Conservation (phyloP, 2,113 vertebrate genomes). For the Kryptolebias marmoratus region DNA sequence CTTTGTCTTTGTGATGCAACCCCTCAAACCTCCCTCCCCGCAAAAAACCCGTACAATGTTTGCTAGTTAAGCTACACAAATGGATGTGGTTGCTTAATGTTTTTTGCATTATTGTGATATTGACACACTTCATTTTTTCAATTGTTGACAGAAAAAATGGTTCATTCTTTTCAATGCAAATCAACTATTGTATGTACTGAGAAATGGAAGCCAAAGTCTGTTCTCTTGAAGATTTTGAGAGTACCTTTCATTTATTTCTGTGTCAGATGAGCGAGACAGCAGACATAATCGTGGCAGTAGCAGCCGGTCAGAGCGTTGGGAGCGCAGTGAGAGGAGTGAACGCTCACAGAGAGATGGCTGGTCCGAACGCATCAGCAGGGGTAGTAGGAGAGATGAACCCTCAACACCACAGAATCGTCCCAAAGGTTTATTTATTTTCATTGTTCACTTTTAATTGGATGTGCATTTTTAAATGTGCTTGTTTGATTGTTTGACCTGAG, state of each 20-base stretch:
- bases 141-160: not conserved
- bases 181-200: not conserved
- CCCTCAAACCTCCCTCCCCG: too few relatives aligned
- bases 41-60: too few relatives aligned
- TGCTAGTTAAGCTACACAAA: not conserved
- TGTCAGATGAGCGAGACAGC: conserved; percentile 87
- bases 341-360: conserved; percentile 83
- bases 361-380: conserved; percentile 85
- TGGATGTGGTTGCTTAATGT: not conserved
- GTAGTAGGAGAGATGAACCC: conserved; percentile 85
- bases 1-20: too few relatives aligned
- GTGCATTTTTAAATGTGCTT: too few relatives aligned
- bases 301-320: conserved; percentile 73
- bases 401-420: conserved; percentile 88
- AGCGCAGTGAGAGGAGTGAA: conserved; percentile 77
- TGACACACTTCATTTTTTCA: not conserved
- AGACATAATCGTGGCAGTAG: conserved; percentile 78
- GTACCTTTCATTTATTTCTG: not conserved
- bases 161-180: not conserved
- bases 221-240: not conserved
- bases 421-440: conserved; percentile 80
- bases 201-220: not conserved
- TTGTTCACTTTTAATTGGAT: not conserved
- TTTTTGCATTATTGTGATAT: not conserved
- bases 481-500: not conserved